These are phyloP conservation scores for Crenichthys baileyi DNA, from an alignment of 2,797 vertebrate genomes.

Conservation along the genomic window DNA sequence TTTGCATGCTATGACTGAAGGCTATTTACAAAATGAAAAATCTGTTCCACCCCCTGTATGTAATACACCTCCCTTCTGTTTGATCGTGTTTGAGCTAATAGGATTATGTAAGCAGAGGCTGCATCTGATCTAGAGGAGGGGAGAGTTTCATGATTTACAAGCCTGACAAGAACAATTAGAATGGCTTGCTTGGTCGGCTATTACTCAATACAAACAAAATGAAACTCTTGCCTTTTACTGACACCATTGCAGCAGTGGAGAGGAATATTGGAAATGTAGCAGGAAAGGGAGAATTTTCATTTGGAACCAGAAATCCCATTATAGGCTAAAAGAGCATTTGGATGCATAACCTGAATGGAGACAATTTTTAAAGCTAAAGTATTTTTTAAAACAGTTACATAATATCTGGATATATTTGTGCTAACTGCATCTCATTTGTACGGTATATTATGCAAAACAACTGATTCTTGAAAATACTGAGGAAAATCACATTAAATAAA, in stretches of 20 bases:
- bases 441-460: neutral
- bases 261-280: slow-evolving; percentile 31
- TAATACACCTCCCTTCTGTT: slow-evolving; percentile 37
- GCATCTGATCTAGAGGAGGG: slow-evolving; percentile 66
- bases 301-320: slow-evolving; percentile 30
- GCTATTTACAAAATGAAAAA: slow-evolving; percentile 29
- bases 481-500: neutral
- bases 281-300: slow-evolving; percentile 36
- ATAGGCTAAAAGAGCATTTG: slow-evolving; percentile 22
- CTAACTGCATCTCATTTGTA: neutral
- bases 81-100: slow-evolving; percentile 63
- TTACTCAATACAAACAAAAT: slow-evolving; percentile 75
- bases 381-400: neutral
- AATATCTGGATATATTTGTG: neutral
- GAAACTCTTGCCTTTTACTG: slow-evolving; percentile 62
- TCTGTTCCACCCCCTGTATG: slow-evolving; percentile 23
- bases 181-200: slow-evolving; percentile 68
- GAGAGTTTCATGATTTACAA: slow-evolving; percentile 75
- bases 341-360: slow-evolving; percentile 3
- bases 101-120: slow-evolving; percentile 72
- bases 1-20: slow-evolving; percentile 20
- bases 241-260: slow-evolving; percentile 44
- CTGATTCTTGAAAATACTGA: neutral
- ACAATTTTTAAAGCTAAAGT: neutral
- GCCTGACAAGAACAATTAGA: slow-evolving; percentile 83